phyloP scores from a whole-genome alignment of 1,140 invertebrate species.

The Eriosoma lanigerum region DNA sequence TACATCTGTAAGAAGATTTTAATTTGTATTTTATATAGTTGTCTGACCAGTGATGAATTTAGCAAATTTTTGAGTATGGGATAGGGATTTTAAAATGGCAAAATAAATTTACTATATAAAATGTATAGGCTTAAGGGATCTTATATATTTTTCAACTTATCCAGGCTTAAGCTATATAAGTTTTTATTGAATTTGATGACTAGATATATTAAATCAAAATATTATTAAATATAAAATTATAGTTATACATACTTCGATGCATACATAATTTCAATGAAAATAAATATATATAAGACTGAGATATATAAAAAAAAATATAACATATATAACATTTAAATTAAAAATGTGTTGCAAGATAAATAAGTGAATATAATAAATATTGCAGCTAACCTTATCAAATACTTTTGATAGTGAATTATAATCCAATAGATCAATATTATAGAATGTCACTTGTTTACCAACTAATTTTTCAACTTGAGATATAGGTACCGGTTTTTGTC shows the following conservation, averaged over 20 bases:
- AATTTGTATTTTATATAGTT: no score
- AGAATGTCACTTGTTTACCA: constrained; percentile 73
- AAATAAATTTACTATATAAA: no score
- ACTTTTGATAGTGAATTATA: constrained; percentile 67
- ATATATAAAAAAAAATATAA: background rate
- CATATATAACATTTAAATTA: background rate
- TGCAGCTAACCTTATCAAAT: constrained; percentile 71
- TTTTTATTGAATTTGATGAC: no score
- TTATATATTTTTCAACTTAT: no score
- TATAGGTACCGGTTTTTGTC: constrained; percentile 74
- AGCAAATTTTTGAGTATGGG: no score
- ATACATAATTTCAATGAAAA: background rate
- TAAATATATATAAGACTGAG: background rate
- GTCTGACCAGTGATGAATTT: no score
- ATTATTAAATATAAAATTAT: background rate
- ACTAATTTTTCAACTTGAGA: constrained; percentile 79
- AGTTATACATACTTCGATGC: background rate
- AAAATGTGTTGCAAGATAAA: background rate
- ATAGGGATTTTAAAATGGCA: no score
- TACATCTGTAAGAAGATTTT: no score
- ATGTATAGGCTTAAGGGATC: no score
- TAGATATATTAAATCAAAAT: no score
- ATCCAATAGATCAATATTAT: constrained; percentile 77
- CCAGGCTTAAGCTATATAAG: no score
- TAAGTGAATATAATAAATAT: background rate